phyloP scores from a whole-genome alignment of 2,797 vertebrate genomes.

The Mallotus villosus region DNA sequence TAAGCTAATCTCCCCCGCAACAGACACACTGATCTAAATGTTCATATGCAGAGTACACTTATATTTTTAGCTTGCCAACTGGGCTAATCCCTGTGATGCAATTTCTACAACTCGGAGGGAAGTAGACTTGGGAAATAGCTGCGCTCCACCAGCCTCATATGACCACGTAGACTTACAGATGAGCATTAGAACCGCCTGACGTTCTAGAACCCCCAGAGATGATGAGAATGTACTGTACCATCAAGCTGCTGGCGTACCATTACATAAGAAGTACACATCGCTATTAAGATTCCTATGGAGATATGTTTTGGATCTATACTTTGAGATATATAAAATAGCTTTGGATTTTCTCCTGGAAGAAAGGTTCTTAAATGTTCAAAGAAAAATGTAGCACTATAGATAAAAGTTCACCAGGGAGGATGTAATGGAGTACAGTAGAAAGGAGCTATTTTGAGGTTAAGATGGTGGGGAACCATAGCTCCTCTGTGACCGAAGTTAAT shows the following conservation, averaged over 20 bases:
- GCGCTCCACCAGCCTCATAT: not conserved
- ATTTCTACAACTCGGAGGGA: conserved; percentile 49
- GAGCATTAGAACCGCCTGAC: not conserved
- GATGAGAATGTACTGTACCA: not conserved
- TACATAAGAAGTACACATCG: not conserved
- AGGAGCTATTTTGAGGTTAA: not conserved
- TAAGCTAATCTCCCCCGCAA: conserved; percentile 44
- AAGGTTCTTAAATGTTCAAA: no score
- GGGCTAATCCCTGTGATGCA: conserved; percentile 57
- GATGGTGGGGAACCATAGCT: not conserved
- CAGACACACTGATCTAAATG: conserved; percentile 39
- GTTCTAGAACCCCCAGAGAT: not conserved
- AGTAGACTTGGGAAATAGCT: not conserved
- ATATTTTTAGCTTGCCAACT: conserved; percentile 57
- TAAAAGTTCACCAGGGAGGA: no score
- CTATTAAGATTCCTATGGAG: not conserved
- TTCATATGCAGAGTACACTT: conserved; percentile 51
- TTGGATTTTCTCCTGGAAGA: not conserved
- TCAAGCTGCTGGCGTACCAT: not conserved
- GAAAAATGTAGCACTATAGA: no score
- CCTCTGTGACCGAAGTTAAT: not conserved
- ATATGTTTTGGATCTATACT: not conserved
- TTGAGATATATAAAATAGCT: not conserved
- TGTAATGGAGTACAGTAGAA: not conserved
- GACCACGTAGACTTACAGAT: no score